Evolutionary conservation across 2,113 vertebrate genomes (phyloP).

Genomic region (Thinocorus orbignyianus): DNA sequence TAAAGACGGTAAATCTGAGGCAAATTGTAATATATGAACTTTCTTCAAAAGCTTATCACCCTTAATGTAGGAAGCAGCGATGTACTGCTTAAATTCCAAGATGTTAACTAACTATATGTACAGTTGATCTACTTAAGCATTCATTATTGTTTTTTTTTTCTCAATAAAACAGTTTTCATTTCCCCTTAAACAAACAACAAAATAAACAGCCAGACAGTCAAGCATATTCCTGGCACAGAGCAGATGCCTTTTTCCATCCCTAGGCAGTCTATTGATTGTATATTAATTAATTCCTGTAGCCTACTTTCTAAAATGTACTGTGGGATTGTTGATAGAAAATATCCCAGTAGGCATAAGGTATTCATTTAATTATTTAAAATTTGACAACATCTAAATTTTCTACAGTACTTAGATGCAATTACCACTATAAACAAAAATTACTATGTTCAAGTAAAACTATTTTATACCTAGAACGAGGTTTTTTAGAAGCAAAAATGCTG

Average conservation of each 20-base stretch:
- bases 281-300: slow-evolving; percentile 14
- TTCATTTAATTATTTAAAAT: not conserved
- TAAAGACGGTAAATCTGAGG: not conserved
- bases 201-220: not conserved
- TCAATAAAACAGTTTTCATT: not conserved
- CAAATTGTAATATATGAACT: not conserved
- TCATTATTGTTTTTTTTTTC: not conserved
- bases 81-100: not conserved
- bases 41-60: not conserved
- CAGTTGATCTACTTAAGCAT: not conserved
- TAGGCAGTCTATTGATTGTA: not conserved
- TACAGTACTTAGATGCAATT: not conserved
- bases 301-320: not conserved
- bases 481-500: not conserved
- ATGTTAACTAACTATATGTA: not conserved
- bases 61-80: not conserved
- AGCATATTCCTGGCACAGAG: not conserved
- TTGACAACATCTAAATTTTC: not conserved
- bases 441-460: not conserved
- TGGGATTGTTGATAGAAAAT: not conserved
- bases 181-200: not conserved
- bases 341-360: not conserved
- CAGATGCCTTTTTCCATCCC: not conserved
- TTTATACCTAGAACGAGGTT: not conserved
- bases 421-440: not conserved